Percentiles rank a stretch among this genome's conserved stretches.
Conservation (phyloP, 2,888 invertebrate genomes). For the Oithona nana region DNA sequence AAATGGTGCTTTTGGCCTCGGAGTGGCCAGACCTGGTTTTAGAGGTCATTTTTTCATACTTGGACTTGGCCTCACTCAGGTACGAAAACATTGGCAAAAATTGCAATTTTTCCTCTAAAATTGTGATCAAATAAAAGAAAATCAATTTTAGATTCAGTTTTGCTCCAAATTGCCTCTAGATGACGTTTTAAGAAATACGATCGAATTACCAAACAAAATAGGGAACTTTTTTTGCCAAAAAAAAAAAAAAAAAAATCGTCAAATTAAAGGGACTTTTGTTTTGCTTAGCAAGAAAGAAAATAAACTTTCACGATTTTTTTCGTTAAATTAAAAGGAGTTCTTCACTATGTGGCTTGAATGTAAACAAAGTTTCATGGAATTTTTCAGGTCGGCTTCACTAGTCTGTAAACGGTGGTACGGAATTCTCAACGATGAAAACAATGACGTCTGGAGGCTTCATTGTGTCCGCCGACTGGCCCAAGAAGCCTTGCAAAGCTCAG, state of each 20-base stretch:
- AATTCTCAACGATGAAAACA: constrained; percentile 76
- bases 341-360: not conserved
- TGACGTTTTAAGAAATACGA: no score
- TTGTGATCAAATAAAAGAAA: no score
- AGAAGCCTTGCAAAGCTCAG: constrained; percentile 61
- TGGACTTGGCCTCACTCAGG: constrained; percentile 62
- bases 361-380: not conserved
- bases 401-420: constrained; percentile 86
- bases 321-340: not conserved
- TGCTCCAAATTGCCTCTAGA: no score
- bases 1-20: not conserved
- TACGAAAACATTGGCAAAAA: no score
- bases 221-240: no score
- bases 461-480: constrained; percentile 68
- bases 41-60: constrained; percentile 76
- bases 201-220: no score
- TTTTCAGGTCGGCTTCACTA: constrained; percentile 46
- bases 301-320: no score
- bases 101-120: no score
- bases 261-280: no score
- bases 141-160: no score
- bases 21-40: constrained; percentile 49
- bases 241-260: no score
- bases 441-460: constrained; percentile 82
- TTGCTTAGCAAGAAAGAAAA: no score